Conservation (phyloP, 2,113 vertebrate genomes). For the Sander lucioperca region DNA sequence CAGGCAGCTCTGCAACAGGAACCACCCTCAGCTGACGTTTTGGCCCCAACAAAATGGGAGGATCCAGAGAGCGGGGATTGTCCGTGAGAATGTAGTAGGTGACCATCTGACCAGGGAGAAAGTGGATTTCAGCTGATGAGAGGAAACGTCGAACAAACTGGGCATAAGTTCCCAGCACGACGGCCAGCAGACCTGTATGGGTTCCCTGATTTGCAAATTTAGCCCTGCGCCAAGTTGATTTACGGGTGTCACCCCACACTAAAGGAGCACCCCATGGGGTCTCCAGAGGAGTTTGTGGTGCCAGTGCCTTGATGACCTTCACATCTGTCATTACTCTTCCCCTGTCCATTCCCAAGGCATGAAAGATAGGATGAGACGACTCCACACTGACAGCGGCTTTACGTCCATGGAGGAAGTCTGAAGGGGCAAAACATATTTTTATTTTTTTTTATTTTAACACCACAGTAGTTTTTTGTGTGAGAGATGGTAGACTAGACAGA, state of each 20-base stretch:
- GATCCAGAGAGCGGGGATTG: conserved; percentile 72
- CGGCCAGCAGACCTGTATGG: conserved; percentile 78
- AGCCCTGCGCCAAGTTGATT: conserved; percentile 68
- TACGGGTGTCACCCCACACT: conserved; percentile 85
- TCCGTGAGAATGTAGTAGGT: conserved; percentile 86
- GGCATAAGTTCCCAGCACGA: conserved; percentile 85
- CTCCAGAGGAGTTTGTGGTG: conserved; percentile 42
- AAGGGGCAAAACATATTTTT: conserved; percentile 14
- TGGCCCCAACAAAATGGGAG: conserved; percentile 67
- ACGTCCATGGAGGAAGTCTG: conserved; percentile 73
- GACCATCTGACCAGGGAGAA: conserved; percentile 81
- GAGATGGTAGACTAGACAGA: too few relatives aligned
- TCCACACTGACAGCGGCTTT: conserved; percentile 25
- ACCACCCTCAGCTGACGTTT: conserved; percentile 74
- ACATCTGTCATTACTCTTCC: conserved; percentile 16
- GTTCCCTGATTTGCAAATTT: conserved; percentile 75
- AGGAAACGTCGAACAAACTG: conserved; percentile 78
- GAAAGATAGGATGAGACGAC: conserved; percentile 36
- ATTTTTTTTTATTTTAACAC: background rate
- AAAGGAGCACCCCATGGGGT: conserved; percentile 87
- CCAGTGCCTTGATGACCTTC: conserved; percentile 1
- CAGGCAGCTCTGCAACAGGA: conserved; percentile 74
- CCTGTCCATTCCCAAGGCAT: conserved; percentile 7
- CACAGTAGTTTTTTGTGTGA: too few relatives aligned
- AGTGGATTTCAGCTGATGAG: conserved; percentile 81